Base-by-base conservation (phyloP, 2,888 invertebrate genomes). In the Cataglyphis rosenhaueri region DNA sequence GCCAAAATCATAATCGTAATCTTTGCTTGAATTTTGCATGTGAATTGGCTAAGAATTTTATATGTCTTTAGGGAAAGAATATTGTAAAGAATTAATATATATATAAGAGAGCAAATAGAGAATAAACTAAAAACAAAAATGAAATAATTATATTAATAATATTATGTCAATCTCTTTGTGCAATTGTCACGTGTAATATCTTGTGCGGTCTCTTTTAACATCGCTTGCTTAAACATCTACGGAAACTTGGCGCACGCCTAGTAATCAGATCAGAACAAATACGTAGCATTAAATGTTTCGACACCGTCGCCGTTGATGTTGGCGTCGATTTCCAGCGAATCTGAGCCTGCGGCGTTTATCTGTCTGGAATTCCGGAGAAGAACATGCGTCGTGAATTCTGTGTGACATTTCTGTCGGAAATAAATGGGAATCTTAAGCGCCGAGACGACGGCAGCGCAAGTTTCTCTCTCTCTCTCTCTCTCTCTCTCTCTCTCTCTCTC, bases 331-430 rank as follows among this genome's bases (percentile, higher is more conserved):
- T 59, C 57, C 10, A 68, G 78, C 41, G 78, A 68, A 78, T 78
- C 55, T 44, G 32, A 44, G 78, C 35, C 59, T 68, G 68, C 59
- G 59, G 44, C 59, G 68, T 78, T 78, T 78, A 68, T 68, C 68
- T 25, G 78, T 59, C 59, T 59, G 68, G 44, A 78, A 78, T 78
- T 78, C 59, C 21, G 59, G 44, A 10, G 8, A 29, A 44, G 65
- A 66, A 59, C 41, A 32, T 57, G 44, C 78, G 66, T 32, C 44
- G 32, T 59, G 68, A 83, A 85, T 85, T 81, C 68, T 38, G 55
- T 71, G 79, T 83, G 84, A 78, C 88, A 88, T 88, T 85, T 84
- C 83, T 83, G 75, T 21, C 75, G 84, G 79, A 83, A 88, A 84
- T 88, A 88, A 88, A 88, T 84, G 76, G 84, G 84, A 59, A 29